Conservation (phyloP, 2,113 vertebrate species). For the Tichodroma muraria region DNA sequence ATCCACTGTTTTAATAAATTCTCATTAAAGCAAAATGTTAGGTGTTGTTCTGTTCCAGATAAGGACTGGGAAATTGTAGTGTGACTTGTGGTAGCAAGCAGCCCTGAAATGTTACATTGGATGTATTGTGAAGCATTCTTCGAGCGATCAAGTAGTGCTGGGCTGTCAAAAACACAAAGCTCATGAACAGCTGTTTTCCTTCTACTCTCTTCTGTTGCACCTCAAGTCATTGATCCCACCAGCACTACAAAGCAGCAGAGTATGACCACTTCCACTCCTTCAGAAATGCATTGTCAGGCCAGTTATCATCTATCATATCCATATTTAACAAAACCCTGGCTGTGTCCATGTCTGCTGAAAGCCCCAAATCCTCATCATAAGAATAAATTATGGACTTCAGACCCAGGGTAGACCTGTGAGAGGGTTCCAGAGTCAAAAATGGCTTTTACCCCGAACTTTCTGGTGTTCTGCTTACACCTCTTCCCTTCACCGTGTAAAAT, state of each 20-base stretch:
- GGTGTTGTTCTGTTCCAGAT: background rate
- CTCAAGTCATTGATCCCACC: background rate
- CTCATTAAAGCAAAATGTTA: background rate
- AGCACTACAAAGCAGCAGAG: background rate
- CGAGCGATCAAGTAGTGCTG: background rate
- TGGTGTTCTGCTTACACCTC: background rate
- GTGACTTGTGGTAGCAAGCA: background rate
- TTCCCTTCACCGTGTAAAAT: background rate
- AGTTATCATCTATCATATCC: too few species aligned
- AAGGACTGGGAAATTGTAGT: background rate
- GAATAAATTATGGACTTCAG: background rate
- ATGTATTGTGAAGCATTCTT: background rate
- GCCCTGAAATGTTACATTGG: background rate
- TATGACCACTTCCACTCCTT: background rate
- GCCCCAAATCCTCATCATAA: fast-evolving
- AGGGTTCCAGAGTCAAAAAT: background rate
- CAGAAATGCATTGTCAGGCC: background rate
- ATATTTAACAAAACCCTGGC: background rate
- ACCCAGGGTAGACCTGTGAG: background rate
- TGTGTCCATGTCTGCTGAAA: background rate
- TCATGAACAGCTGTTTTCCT: background rate
- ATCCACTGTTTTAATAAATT: background rate
- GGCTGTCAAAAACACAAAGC: background rate
- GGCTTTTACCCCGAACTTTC: background rate
- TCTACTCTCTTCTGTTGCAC: background rate